Evolutionary conservation across 2,797 vertebrate species (phyloP), one percentile per base, ranked within the genome.

Genomic region (Cichlasoma orientale): DNA sequence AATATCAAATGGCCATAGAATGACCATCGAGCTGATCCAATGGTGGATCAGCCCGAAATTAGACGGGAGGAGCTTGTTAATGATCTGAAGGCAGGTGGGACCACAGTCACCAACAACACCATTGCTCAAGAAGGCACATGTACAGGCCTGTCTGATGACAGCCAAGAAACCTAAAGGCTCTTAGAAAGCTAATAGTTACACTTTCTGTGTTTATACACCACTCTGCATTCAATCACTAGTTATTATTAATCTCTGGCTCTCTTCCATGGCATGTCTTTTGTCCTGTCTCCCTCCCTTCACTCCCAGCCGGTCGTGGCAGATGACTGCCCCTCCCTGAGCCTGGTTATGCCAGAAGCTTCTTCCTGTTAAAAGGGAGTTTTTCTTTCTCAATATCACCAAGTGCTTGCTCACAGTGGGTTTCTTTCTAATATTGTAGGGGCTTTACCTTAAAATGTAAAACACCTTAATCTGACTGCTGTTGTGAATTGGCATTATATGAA

Each of bases 201-300:
- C n/a, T n/a, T 8, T 33, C 7, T 8, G 31, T 33, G 7, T 33
- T 38, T 36, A 36, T 36, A 4, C 31, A 36, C 7, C 33, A 38
- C 58, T 16, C n/a, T 61, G 58, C 21, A 61, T 61, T 61, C 23
- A 61, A 38, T 38, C 14, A 61, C 3, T n/a, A 61, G 31, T 33
- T 8, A 21, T 38, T 23, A 23, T 61, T 61, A 61, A 38, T 38
- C 4, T 21, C 12, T 0, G 0, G 14, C 57, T 59, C 0, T 21
- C 31, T 14, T n/a, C 31, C 12, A 38, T 0, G n/a, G 33, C 38
- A 14, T 44, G n/a, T 38, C 12, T 59, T 38, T 21, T 59, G 33
- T 38, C 58, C 2, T 13, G 4, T 21, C 6, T 29, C 31, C 56
- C 27, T 33, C 56, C 19, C 33, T 2, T 61, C 58, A 0, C 14